These are phyloP conservation scores for Pomacea canaliculata DNA, from an alignment of 2,888 invertebrate genomes.

Conservation along the genomic window DNA sequence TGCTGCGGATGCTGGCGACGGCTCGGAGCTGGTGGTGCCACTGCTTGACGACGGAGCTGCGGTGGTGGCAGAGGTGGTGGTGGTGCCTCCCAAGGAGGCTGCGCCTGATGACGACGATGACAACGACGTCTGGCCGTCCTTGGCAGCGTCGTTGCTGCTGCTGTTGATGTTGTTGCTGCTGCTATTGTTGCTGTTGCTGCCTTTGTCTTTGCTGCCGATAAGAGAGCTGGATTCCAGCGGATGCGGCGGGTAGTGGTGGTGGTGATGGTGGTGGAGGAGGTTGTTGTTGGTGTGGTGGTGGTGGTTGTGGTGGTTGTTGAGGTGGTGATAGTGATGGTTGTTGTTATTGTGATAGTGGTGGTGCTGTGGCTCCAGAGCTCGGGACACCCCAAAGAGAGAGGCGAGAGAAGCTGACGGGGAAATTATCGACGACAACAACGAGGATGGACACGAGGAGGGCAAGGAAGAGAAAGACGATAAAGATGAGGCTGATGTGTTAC, in stretches of 20 bases:
- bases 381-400: constrained; percentile 16
- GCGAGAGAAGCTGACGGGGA: constrained; percentile 11
- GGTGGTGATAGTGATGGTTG: constrained; percentile 2
- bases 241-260: background rate
- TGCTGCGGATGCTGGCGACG: constrained; percentile 2
- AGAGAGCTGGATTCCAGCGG: background rate
- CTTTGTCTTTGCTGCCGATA: background rate
- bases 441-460: background rate
- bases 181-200: background rate
- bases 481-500: background rate
- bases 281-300: background rate
- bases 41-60: background rate
- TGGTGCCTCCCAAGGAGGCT: background rate
- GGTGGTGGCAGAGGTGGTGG: background rate
- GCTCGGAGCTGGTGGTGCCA: too few relatives aligned
- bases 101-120: background rate
- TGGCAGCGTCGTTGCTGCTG: too few relatives aligned
- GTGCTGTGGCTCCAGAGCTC: constrained; percentile 12
- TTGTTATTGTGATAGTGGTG: constrained; percentile 4
- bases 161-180: background rate
- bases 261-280: background rate
- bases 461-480: background rate
- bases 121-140: too few relatives aligned
- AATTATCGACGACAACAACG: constrained; percentile 10
- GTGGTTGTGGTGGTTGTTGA: background rate